These are phyloP conservation scores for Chelidonichthys spinosus DNA, from an alignment of 2,797 vertebrate species.

Conservation along the genomic window DNA sequence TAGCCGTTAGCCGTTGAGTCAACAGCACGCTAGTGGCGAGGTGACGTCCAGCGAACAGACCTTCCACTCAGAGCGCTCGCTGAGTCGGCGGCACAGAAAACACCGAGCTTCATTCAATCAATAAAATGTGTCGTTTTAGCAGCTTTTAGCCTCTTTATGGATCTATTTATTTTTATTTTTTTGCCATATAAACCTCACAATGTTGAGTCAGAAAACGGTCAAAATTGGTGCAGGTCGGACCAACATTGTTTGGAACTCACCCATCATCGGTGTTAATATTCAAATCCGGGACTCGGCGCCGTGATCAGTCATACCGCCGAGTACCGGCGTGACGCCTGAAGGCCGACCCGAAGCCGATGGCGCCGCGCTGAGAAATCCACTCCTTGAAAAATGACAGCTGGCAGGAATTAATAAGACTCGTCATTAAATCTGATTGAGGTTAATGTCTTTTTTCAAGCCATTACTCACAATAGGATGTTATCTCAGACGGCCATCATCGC, in stretches of 20 bases:
- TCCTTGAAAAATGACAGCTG: constrained; percentile 10
- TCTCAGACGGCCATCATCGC: constrained; percentile 18
- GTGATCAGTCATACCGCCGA: not conserved
- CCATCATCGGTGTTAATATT: not conserved
- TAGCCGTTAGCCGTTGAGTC: constrained; percentile 58
- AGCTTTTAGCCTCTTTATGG: not conserved
- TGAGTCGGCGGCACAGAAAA: constrained; percentile 17
- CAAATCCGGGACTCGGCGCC: not conserved
- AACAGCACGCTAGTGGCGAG: constrained; percentile 43
- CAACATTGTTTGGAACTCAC: not conserved
- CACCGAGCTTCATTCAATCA: constrained; percentile 7
- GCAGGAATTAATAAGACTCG: not conserved
- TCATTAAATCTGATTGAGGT: constrained; percentile 19
- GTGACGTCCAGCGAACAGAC: constrained; percentile 45
- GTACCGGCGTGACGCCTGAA: not conserved
- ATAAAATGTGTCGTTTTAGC: not conserved
- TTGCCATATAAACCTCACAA: not conserved
- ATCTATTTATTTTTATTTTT: not conserved
- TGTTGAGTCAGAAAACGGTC: no score
- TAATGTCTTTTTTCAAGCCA: constrained; percentile 23
- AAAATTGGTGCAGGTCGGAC: not conserved
- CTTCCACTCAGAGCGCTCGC: constrained; percentile 31
- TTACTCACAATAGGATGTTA: constrained; percentile 15
- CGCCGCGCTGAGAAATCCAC: constrained; percentile 1
- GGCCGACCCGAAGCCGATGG: not conserved